Evolutionary conservation across 2,888 invertebrate species (phyloP), one percentile per base, ranked within the genome.

Genomic region (Aphrophora alni): DNA sequence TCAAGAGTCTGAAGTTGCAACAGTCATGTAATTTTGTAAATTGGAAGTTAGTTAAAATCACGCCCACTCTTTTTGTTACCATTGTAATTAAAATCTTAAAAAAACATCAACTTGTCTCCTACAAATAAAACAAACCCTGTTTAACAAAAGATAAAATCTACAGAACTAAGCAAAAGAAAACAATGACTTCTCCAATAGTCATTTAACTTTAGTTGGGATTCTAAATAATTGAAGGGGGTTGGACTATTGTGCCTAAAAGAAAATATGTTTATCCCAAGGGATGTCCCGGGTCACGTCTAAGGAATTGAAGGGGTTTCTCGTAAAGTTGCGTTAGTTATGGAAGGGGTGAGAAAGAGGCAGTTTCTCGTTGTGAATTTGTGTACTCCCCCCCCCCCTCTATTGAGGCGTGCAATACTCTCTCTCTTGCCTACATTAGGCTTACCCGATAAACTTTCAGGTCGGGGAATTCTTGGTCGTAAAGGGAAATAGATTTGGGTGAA

Each of bases 251-350:
- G n/a, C 59, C 59, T 44, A 59, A 21, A 59, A 59, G 59, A 14
- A 59, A 59, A 59, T 59, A 59, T 59, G 59, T 59, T 59, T 10
- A 59, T 59, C 59, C 59, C 59, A n/a, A 59, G 59, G 59, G 59
- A 59, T 10, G 59, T 21, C 5, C 59, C 59, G 59, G 21, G 21
- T 59, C 59, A 59, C 59, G 59, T 33, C 33, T 33, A 33, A 33
- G 33, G 33, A 33, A 33, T 33, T 33, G 33, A 59, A 12, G 59
- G 59, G 59, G 59, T 59, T 59, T 59, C 59, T 59, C 59, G 59
- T 59, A 59, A 59, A 59, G 12, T 59, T 10, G 59, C 4, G 59
- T 59, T 59, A 59, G 59, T 59, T 59, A 59, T 59, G 14, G 59
- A 59, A 21, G 59, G 59, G 21, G 59, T 4, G 59, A 59, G 59